Conservation (phyloP, 2,113 vertebrate species). For the Corynorhinus townsendii region DNA sequence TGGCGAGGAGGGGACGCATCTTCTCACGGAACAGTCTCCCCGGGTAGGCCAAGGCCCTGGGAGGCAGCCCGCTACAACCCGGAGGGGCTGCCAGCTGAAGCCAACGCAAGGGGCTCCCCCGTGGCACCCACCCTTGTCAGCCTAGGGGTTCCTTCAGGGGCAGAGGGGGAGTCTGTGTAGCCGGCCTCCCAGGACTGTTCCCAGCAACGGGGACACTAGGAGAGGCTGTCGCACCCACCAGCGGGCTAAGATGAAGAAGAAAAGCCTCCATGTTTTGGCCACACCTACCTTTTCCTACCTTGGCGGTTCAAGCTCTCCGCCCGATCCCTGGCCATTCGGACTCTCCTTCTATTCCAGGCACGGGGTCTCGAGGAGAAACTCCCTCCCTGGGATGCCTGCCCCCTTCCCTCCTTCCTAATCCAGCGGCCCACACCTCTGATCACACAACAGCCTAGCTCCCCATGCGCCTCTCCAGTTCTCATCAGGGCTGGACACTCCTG, state of each 20-base stretch:
- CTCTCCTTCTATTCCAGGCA: not conserved
- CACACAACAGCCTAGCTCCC: not conserved
- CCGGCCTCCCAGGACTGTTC: not conserved
- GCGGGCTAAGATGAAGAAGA: not conserved
- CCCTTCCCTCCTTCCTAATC: not conserved
- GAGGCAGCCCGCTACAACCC: accelerated
- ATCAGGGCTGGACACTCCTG: not conserved
- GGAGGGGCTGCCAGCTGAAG: not conserved
- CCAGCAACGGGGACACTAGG: accelerated
- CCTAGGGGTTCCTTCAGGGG: not conserved
- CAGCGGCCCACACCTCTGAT: accelerated
- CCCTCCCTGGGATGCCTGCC: not conserved
- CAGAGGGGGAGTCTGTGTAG: too few relatives aligned
- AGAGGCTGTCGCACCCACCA: accelerated
- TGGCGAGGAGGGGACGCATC: not conserved
- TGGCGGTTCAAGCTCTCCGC: accelerated
- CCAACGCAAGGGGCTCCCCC: not conserved
- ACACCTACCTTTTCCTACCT: not conserved
- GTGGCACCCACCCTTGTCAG: accelerated
- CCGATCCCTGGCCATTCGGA: accelerated
- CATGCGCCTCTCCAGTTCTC: not conserved
- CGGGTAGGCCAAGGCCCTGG: too few relatives aligned
- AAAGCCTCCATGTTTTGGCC: accelerated
- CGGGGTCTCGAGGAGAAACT: accelerated
- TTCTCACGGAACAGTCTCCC: not conserved